Percentiles rank a stretch among this genome's conserved stretches.
Conservation (phyloP, 2,797 vertebrate genomes). For the Paedocypris micromegethes region DNA sequence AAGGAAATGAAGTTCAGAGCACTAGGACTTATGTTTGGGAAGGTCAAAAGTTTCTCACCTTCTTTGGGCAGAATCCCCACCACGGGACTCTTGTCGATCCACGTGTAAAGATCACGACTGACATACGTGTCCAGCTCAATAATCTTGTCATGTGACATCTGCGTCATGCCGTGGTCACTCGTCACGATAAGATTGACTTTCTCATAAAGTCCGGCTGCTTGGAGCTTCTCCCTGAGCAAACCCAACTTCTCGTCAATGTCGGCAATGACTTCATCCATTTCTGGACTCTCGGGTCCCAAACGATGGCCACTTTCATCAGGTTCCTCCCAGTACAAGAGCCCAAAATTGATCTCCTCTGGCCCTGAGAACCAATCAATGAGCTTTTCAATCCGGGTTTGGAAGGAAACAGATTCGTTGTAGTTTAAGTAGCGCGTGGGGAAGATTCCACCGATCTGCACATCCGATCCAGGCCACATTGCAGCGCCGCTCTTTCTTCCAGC, state of each 20-base stretch:
- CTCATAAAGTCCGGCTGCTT: constrained; percentile 72
- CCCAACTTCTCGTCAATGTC: constrained; percentile 81
- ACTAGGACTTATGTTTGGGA: no score
- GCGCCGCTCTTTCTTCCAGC: constrained; percentile 77
- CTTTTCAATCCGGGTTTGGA: constrained; percentile 74
- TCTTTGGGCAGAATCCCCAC: constrained; percentile 82
- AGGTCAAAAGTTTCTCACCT: constrained; percentile 63
- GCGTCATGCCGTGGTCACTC: constrained; percentile 90
- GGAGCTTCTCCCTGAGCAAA: constrained; percentile 76
- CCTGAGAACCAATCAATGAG: constrained; percentile 82
- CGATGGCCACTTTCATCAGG: constrained; percentile 81
- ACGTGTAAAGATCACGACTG: constrained; percentile 73
- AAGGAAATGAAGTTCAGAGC: no score
- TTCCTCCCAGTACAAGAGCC: constrained; percentile 89
- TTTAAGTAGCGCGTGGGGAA: constrained; percentile 73
- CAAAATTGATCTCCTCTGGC: constrained; percentile 78
- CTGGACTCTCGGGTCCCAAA: constrained; percentile 78
- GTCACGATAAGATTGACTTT: constrained; percentile 82
- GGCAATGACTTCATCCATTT: constrained; percentile 73
- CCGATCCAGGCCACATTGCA: constrained; percentile 90
- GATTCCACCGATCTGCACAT: constrained; percentile 76
- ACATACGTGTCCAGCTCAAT: constrained; percentile 83
- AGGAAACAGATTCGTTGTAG: constrained; percentile 80
- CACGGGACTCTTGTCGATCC: constrained; percentile 82
- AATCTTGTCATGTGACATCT: constrained; percentile 75